These are phyloP conservation scores for Mandrillus leucophaeus DNA, from an alignment of 2,113 vertebrate genomes.

Conservation along the genomic window DNA sequence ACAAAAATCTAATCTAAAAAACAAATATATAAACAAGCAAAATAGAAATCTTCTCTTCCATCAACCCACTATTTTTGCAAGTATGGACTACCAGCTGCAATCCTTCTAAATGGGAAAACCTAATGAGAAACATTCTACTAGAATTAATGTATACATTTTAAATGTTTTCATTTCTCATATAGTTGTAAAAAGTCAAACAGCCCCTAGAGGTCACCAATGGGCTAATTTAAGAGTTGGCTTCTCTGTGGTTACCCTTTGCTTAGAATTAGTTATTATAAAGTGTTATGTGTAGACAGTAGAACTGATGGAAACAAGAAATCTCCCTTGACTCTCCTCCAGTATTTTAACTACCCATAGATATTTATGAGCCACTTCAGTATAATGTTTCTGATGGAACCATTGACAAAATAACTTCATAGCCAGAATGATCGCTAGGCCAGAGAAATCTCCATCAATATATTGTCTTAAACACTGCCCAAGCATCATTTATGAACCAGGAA, in stretches of 20 bases:
- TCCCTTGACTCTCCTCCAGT: background rate
- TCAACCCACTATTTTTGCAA: background rate
- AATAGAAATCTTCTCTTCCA: background rate
- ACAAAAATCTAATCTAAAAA: background rate
- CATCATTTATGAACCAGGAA: background rate
- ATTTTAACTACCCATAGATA: constrained; percentile 10
- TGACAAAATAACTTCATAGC: background rate
- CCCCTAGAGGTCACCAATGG: constrained; percentile 51
- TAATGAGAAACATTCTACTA: background rate
- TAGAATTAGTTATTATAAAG: background rate
- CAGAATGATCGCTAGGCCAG: background rate
- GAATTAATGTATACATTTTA: background rate
- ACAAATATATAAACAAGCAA: background rate
- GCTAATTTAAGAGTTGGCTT: constrained; percentile 7
- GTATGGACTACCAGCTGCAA: background rate
- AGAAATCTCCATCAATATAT: background rate
- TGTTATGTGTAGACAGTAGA: background rate
- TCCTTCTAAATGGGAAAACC: background rate
- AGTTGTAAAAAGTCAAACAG: background rate
- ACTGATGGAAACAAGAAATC: background rate
- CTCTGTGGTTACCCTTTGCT: background rate
- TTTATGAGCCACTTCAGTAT: background rate
- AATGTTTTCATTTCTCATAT: constrained; percentile 9
- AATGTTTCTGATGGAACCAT: background rate
- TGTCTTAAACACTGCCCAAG: background rate